Conservation (phyloP, 2,113 vertebrate species). For the Xiphophorus hellerii region DNA sequence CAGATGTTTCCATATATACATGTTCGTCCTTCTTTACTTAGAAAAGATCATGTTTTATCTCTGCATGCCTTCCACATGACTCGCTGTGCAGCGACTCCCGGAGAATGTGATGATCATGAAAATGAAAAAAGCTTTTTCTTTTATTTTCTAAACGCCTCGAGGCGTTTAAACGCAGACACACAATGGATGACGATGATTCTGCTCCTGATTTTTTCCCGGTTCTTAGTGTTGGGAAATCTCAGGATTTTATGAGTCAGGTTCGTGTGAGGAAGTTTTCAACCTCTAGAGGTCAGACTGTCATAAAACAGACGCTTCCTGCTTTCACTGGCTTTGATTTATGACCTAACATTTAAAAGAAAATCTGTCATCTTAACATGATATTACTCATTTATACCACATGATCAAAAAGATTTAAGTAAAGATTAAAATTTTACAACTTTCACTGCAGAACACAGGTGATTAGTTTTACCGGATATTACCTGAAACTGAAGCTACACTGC, state of each 20-base stretch:
- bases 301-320: conserved; percentile 14
- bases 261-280: conserved; percentile 34
- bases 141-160: neutral
- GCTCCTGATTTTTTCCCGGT: neutral
- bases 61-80: conserved; percentile 30
- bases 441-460: neutral
- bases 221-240: neutral
- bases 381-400: conserved; percentile 3
- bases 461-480: neutral
- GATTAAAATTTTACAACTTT: neutral
- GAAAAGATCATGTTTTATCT: conserved; percentile 60
- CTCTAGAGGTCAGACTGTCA: conserved; percentile 63
- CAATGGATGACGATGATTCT: neutral
- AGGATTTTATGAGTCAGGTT: neutral
- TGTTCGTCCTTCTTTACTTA: conserved; percentile 45
- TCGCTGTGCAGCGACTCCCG: neutral
- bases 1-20: conserved; percentile 12
- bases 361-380: conserved; percentile 16
- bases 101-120: conserved; percentile 23
- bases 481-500: neutral
- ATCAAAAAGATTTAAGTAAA: conserved; percentile 7
- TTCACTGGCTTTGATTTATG: conserved; percentile 1
- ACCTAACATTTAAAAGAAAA: conserved; percentile 14
- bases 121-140: conserved; percentile 27
- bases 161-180: neutral